Percentiles rank a stretch among this genome's conserved stretches.
These are phyloP conservation scores for Megalonaias nervosa DNA, from an alignment of 1,140 invertebrate genomes.

Conservation along the genomic window DNA sequence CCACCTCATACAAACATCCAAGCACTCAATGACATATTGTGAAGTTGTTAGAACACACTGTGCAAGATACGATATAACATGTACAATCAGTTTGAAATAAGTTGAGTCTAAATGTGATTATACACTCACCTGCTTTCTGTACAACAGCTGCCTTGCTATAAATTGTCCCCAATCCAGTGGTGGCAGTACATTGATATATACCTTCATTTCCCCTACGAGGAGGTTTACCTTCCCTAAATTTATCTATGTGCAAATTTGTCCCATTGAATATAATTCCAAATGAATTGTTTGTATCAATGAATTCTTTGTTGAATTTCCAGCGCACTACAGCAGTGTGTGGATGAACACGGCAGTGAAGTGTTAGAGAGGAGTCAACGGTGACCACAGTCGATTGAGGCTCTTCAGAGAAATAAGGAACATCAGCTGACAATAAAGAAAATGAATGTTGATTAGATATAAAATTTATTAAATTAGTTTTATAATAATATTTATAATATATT, in stretches of 20 bases:
- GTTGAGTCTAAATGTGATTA: too few relatives aligned
- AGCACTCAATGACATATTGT: too few relatives aligned
- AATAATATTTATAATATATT: too few relatives aligned
- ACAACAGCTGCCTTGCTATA: constrained; percentile 21
- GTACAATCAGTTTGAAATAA: too few relatives aligned
- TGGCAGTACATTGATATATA: constrained; percentile 23
- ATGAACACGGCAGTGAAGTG: constrained; percentile 20
- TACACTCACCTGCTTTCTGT: constrained; percentile 28
- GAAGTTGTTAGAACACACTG: too few relatives aligned
- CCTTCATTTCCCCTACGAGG: constrained; percentile 6
- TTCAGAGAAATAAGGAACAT: constrained; percentile 32
- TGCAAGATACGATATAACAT: too few relatives aligned
- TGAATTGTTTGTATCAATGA: constrained; percentile 18
- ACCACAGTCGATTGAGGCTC: constrained; percentile 29
- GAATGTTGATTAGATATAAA: too few relatives aligned
- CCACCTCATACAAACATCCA: too few relatives aligned
- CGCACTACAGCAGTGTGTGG: constrained; percentile 13
- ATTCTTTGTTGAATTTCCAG: constrained; percentile 28
- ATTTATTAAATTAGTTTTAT: too few relatives aligned
- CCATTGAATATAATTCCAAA: constrained; percentile 23
- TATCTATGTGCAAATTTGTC: constrained; percentile 5
- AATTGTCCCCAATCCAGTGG: constrained; percentile 15
- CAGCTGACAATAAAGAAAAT: constrained; percentile 22
- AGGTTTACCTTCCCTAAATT: background rate
- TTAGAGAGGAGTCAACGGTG: constrained; percentile 17